Percentiles rank a stretch among this genome's conserved stretches.
Evolutionary conservation across 2,113 vertebrate genomes (phyloP).

Genomic region (Catagonus wagneri): DNA sequence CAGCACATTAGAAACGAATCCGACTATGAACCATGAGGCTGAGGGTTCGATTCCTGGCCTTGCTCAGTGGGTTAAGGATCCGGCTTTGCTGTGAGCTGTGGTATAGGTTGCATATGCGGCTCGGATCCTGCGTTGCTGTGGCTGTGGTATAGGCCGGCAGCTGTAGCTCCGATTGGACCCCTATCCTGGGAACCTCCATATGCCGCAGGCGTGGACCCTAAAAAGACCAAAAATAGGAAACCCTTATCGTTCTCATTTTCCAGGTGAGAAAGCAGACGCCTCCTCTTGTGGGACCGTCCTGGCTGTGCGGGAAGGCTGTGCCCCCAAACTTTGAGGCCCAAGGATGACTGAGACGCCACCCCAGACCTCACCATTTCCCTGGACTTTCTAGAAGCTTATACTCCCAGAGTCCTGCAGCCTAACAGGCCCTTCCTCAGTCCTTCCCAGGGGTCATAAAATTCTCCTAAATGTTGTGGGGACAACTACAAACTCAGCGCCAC

Average conservation of each 20-base stretch:
- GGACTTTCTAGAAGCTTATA: background rate
- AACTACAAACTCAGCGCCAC: background rate
- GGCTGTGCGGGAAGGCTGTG: fast-evolving
- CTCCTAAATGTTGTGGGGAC: background rate
- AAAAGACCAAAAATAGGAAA: background rate
- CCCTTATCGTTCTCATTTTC: background rate
- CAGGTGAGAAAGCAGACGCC: background rate
- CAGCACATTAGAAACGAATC: too few species aligned
- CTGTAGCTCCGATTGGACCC: too few species aligned
- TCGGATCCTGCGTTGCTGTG: too few species aligned
- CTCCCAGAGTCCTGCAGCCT: background rate
- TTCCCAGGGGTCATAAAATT: background rate
- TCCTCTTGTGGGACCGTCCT: background rate
- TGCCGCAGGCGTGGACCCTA: too few species aligned
- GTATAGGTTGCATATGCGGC: too few species aligned
- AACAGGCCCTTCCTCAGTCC: background rate
- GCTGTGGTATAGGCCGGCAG: too few species aligned
- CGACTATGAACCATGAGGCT: too few species aligned
- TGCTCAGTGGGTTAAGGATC: too few species aligned
- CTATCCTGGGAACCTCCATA: too few species aligned
- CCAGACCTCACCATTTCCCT: background rate
- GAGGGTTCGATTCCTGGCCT: too few species aligned
- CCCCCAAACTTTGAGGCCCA: background rate
- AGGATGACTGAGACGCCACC: background rate
- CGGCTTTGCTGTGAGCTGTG: too few species aligned